Evolutionary conservation across 2,113 vertebrate species (phyloP), one percentile per base, ranked within the genome.

Genomic region (Passer domesticus): DNA sequence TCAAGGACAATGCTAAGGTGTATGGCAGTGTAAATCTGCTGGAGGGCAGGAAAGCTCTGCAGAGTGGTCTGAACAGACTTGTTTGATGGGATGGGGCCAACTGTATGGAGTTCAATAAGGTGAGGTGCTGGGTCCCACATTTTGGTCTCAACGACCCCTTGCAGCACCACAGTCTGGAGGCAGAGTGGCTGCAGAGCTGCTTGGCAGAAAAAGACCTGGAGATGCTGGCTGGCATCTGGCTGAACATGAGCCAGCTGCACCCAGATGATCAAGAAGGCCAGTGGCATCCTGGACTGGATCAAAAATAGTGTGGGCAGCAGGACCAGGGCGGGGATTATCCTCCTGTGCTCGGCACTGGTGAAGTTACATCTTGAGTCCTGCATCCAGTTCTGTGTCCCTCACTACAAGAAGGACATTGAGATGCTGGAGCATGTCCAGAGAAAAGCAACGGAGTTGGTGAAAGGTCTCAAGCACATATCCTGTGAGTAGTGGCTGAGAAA

Each of bases 341-440:
- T 2, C 11, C 23, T 75, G 28, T 25, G 17, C 20, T 53, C 0
- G 0, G 11, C 23, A 15, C 8, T 46, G 37, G 10, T 28, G 44
- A 52, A 14, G 52, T 15, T 46, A 7, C 13, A 25, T 21, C n/a
- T 39, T 17, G 33, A 44, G 23, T 39, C 9, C 19, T 39, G 13
- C 5, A 6, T 74, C 23, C 52, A 44, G 7, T 59, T 74, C 37
- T 59, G 23, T 3, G 13, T 16, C 33, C 3, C 46, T 59, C 44
- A 46, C 44, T 28, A 28, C 7, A 33, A 37, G 17, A 64, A 80
- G 50, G 44, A 66, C 8, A 33, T 2, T 20, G 37, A 66, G 27
- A 8, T 16, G 12, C 10, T 66, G 33, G 27, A 66, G 15, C 2
- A 11, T 6, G 19, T 28, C 44, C 23, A 67, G 52, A 52, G 33